phyloP scores from a whole-genome alignment of 1,140 invertebrate genomes.

The Brachionus plicatilis region DNA sequence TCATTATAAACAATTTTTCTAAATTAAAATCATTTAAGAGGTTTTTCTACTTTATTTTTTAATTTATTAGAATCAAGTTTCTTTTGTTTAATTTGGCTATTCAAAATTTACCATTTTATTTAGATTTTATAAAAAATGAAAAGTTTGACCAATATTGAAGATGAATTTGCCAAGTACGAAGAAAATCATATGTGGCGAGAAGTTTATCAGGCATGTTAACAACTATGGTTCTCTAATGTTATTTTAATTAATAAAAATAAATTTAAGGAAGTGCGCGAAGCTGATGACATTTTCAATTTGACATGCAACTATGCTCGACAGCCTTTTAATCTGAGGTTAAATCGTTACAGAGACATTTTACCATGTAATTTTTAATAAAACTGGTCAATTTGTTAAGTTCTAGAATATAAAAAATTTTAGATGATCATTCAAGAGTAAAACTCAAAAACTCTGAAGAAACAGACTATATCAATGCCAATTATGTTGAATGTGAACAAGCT shows the following conservation, averaged over 20 bases:
- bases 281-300: conserved; percentile 32
- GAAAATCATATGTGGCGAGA: conserved; percentile 6
- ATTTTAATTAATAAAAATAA: neutral
- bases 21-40: no score
- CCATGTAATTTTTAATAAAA: conserved; percentile 61
- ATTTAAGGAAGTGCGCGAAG: neutral
- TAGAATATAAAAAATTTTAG: conserved; percentile 43
- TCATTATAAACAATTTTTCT: no score
- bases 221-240: neutral
- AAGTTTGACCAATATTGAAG: neutral
- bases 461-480: conserved; percentile 90
- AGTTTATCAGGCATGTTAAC: neutral
- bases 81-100: neutral
- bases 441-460: conserved; percentile 64
- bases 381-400: neutral
- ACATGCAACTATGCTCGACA: conserved; percentile 63
- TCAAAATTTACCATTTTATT: neutral
- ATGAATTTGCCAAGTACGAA: conserved; percentile 1
- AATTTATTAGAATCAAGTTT: neutral
- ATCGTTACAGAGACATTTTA: conserved; percentile 88
- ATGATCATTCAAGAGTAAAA: conserved; percentile 77
- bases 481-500: conserved; percentile 73
- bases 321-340: conserved; percentile 71
- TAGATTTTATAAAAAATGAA: neutral
- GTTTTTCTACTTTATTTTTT: no score